Evolutionary conservation across 1,140 invertebrate genomes (phyloP), one percentile per base, ranked within the genome.

Genomic region (Drosophila albomicans): DNA sequence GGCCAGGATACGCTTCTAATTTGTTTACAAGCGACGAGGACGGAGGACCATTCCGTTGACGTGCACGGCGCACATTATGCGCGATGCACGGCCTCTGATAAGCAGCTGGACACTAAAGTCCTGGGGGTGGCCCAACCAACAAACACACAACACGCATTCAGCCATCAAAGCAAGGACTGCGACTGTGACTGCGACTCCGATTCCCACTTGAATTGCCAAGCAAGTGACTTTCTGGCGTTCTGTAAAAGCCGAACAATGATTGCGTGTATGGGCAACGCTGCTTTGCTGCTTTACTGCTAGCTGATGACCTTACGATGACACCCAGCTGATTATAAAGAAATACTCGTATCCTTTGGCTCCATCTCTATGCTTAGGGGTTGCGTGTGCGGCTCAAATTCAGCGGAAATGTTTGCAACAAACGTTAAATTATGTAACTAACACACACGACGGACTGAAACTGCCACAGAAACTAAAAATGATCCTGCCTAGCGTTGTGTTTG

Each of bases 261-360:
- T 76, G 54, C 62, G 77, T 78, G 56, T 78, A 51, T 28, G 71
- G 30, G 30, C 46, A 59, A 56, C 54, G 20, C 20, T 20, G 20
- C 20, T 2, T 32, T 32, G 5, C 30, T 32, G 20, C 20, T 2
- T 32, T 32, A 1, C 30, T 32, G 30, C 30, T 38, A 8, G 35
- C 79, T 75, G 89, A 91, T 91, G 89, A 89, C 89, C 89, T 91
- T 91, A 91, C 81, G 89, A 91, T 91, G 89, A 91, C 89, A 91
- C 89, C 84, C 76, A 86, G 75, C 81, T 89, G 85, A 89, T 89
- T 88, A 88, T 89, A 78, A 80, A 89, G 78, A 85, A 89, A 89
- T 90, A 89, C 51, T 77, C 35, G 46, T 75, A 59, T 75, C 35
- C 66, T 58, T 35, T 43, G 11, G 6, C 25, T 38, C 32, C 32